These are phyloP conservation scores for Silurus lanzhouensis DNA, from an alignment of 2,797 vertebrate genomes.

Conservation along the genomic window DNA sequence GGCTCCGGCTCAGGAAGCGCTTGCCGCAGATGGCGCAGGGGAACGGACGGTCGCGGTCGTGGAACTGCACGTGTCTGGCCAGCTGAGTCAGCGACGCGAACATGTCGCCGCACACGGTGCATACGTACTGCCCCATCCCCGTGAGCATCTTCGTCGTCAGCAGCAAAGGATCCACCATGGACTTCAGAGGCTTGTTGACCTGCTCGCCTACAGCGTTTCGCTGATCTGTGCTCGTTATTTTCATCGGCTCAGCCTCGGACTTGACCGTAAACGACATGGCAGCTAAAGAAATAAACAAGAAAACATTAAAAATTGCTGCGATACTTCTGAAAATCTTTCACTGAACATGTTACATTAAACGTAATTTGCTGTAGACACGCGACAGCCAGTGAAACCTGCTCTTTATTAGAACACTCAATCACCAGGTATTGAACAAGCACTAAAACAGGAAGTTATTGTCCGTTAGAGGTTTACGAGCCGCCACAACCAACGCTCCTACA, in stretches of 20 bases:
- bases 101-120: constrained; percentile 51
- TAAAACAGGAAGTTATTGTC: not conserved
- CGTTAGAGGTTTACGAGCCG: not conserved
- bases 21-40: constrained; percentile 48
- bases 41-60: constrained; percentile 39
- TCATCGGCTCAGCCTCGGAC: not conserved
- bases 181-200: not conserved
- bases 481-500: not conserved
- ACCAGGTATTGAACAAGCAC: not conserved
- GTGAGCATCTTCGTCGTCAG: not conserved
- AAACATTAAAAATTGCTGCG: too few species aligned
- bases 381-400: not conserved
- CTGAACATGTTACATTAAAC: too few species aligned
- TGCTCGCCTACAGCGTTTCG: not conserved
- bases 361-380: too few species aligned
- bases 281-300: not conserved
- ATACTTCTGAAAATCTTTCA: not conserved
- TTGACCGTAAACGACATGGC: constrained; percentile 1
- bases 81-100: constrained; percentile 44
- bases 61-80: constrained; percentile 56
- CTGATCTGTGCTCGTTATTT: not conserved
- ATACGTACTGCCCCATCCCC: constrained; percentile 43
- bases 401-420: not conserved
- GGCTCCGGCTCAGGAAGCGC: constrained; percentile 44
- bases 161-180: not conserved